phyloP scores from a whole-genome alignment of 2,113 vertebrate genomes.

The Capreolus pygargus region DNA sequence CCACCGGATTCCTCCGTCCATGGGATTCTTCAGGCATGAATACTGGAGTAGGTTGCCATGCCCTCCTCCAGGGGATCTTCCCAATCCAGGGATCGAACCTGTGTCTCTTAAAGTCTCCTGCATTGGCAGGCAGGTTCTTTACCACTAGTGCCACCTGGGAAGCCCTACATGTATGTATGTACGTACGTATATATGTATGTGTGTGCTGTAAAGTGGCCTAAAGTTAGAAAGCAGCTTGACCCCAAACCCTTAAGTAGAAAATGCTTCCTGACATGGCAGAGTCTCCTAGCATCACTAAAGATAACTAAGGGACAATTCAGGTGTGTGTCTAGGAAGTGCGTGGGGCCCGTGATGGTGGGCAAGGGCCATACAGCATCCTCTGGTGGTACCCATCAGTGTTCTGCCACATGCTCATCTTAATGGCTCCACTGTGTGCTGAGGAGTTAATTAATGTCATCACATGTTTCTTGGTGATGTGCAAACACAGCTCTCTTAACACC shows the following conservation, averaged over 20 bases:
- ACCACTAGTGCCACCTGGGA: neutral
- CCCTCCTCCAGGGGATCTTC: neutral
- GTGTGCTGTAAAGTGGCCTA: neutral
- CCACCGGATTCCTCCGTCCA: neutral
- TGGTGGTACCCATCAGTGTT: accelerated
- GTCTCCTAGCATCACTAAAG: neutral
- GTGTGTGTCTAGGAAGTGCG: neutral
- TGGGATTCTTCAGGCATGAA: neutral
- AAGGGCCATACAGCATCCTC: neutral
- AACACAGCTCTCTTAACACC: neutral
- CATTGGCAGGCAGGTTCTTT: neutral
- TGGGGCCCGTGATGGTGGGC: neutral
- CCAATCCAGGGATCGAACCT: neutral
- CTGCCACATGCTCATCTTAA: neutral
- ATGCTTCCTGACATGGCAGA: neutral
- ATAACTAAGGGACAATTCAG: neutral
- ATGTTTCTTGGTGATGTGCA: neutral
- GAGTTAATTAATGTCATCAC: neutral
- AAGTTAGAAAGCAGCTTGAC: neutral
- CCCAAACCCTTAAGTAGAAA: neutral
- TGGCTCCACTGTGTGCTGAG: neutral
- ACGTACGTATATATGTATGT: neutral
- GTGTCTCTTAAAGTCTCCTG: neutral
- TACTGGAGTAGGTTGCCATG: neutral
- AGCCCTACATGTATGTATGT: neutral